Percentiles rank a stretch among this genome's conserved stretches.
phyloP scores from a whole-genome alignment of 2,888 invertebrate genomes.

The Minunthozetes semirufus region DNA sequence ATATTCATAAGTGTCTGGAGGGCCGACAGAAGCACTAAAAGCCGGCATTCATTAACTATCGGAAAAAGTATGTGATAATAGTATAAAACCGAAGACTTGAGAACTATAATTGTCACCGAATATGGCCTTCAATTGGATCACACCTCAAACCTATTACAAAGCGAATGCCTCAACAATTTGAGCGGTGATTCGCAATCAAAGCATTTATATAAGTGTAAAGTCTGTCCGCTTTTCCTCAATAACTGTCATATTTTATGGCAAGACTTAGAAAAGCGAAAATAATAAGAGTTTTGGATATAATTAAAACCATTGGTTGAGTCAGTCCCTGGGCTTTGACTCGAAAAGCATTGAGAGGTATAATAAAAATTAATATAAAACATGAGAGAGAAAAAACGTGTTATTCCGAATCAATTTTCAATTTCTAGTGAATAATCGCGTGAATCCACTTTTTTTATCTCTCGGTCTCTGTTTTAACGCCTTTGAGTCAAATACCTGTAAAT shows the following conservation, averaged over 20 bases:
- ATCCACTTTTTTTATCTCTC: not conserved
- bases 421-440: not conserved
- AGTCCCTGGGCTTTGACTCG: not conserved
- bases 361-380: not conserved
- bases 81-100: not conserved
- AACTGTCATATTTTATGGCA: too few species aligned
- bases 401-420: not conserved
- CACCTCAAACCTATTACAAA: not conserved
- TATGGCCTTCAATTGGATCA: not conserved
- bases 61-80: not conserved
- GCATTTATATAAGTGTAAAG: not conserved
- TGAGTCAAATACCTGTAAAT: not conserved
- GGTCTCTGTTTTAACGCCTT: not conserved
- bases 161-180: not conserved
- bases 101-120: conserved; percentile 16
- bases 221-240: not conserved
- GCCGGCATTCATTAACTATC: not conserved
- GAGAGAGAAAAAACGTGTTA: not conserved
- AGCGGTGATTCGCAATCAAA: not conserved
- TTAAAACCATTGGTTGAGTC: too few species aligned
- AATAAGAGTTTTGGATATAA: too few species aligned
- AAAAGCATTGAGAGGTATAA: not conserved
- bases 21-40: not conserved
- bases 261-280: too few species aligned
- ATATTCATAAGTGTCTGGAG: not conserved